Evolutionary conservation across 2,113 vertebrate genomes (phyloP).

Genomic region (Epinephelus lanceolatus): DNA sequence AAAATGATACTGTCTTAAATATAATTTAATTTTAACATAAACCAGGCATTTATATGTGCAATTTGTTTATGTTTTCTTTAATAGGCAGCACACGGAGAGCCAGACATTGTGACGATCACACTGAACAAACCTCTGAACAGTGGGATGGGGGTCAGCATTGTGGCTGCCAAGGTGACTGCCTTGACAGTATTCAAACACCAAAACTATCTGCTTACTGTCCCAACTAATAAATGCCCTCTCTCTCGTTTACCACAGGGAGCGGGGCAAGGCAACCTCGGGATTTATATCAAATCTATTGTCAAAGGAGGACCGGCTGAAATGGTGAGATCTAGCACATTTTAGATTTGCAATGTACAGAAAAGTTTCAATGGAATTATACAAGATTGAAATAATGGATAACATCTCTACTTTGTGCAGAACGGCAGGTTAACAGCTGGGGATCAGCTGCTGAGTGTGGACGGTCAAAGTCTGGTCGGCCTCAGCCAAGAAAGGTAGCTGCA

Average conservation of each 20-base stretch:
- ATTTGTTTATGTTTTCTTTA: constrained; percentile 3
- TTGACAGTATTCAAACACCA: not conserved
- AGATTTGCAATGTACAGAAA: not conserved
- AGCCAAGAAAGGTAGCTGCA: constrained; percentile 92
- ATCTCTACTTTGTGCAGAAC: constrained; percentile 77
- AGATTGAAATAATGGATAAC: not conserved
- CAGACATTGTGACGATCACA: constrained; percentile 89
- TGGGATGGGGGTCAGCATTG: constrained; percentile 95
- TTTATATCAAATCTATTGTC: constrained; percentile 95
- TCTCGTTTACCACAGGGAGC: constrained; percentile 84
- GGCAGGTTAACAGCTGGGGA: constrained; percentile 92
- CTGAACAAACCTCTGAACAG: constrained; percentile 91
- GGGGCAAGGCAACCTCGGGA: constrained; percentile 91
- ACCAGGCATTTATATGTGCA: too few relatives aligned
- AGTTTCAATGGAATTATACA: not conserved
- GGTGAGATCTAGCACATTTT: constrained; percentile 79
- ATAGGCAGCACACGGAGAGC: constrained; percentile 87
- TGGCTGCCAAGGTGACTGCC: constrained; percentile 92
- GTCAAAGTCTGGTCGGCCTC: constrained; percentile 91
- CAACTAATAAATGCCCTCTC: not conserved
- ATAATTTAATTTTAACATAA: not conserved
- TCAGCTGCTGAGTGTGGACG: constrained; percentile 94
- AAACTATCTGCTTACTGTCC: not conserved
- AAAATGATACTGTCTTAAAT: not conserved
- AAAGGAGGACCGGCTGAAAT: constrained; percentile 92